Percentiles rank a stretch among this genome's conserved stretches.
phyloP scores from a whole-genome alignment of 2,113 vertebrate species.

The Chloroceryle aenea region DNA sequence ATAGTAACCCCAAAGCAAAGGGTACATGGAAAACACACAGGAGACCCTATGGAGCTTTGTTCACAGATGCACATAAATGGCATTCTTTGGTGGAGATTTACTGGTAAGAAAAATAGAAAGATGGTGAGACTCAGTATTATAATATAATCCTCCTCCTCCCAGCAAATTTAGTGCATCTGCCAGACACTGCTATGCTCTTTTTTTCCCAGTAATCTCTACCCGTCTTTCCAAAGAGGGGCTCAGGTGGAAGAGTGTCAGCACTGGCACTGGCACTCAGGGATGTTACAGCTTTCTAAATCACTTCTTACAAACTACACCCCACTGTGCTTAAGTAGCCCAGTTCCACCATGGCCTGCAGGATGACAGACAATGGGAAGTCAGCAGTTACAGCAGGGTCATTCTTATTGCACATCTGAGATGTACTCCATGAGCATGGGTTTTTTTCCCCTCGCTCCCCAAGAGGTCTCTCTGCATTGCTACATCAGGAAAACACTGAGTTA shows the following conservation, averaged over 20 bases:
- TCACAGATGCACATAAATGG: background rate
- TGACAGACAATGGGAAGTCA: background rate
- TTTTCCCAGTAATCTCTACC: background rate
- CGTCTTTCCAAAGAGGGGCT: background rate
- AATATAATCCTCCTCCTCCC: background rate
- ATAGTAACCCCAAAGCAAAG: background rate
- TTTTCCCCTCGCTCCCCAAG: background rate
- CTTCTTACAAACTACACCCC: background rate
- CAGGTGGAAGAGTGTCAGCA: background rate
- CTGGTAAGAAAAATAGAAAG: background rate
- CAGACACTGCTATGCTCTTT: background rate
- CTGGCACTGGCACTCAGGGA: background rate
- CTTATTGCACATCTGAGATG: background rate
- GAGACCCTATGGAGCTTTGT: background rate
- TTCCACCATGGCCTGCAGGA: background rate
- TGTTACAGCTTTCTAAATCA: background rate
- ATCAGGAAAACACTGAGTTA: background rate
- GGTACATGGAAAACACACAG: background rate
- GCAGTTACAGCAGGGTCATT: background rate
- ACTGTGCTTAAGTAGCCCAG: accelerated
- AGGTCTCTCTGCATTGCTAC: background rate
- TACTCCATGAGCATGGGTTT: background rate
- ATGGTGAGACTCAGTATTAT: background rate
- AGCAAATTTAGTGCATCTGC: background rate
- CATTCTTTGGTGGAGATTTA: background rate